Evolutionary conservation across 2,888 invertebrate genomes (phyloP).

Genomic region (Drosophila multiciliata): DNA sequence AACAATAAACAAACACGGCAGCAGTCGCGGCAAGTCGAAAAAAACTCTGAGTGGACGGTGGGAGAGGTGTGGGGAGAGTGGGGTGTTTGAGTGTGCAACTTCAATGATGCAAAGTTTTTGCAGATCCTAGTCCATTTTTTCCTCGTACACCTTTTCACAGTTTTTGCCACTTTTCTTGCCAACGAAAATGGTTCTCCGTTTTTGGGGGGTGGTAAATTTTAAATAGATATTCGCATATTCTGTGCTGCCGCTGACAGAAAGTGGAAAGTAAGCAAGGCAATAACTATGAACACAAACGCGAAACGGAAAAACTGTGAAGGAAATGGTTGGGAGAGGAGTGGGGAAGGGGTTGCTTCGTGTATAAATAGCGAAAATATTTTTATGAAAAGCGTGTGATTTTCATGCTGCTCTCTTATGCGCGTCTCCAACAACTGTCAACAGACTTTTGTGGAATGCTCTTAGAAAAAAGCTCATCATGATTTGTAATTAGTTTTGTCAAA

Average conservation of each 20-base stretch:
- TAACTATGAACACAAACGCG: slow-evolving; percentile 45
- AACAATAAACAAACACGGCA: slow-evolving; percentile 43
- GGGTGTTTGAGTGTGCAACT: neutral
- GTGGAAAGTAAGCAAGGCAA: slow-evolving; percentile 54
- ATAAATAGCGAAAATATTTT: slow-evolving; percentile 37
- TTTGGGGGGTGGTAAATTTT: slow-evolving; percentile 8
- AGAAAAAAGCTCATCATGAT: slow-evolving; percentile 1
- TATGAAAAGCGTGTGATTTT: slow-evolving; percentile 55
- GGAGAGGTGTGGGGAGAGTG: neutral
- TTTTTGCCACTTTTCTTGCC: slow-evolving; percentile 54
- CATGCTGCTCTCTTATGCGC: slow-evolving; percentile 34
- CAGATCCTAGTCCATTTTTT: slow-evolving; percentile 10
- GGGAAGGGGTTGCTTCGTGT: neutral
- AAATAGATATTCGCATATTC: slow-evolving; percentile 51
- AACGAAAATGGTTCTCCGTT: slow-evolving; percentile 18
- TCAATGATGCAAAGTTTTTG: slow-evolving; percentile 43
- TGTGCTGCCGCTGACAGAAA: slow-evolving; percentile 44
- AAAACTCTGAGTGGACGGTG: neutral
- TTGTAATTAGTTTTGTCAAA: slow-evolving; percentile 5
- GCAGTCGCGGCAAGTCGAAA: slow-evolving; percentile 15
- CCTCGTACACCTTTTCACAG: slow-evolving; percentile 42
- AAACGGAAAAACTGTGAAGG: slow-evolving; percentile 9
- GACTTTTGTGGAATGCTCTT: slow-evolving; percentile 23
- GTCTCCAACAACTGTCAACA: slow-evolving; percentile 21
- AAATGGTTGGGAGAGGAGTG: neutral